Base-by-base conservation (phyloP, 2,113 vertebrate genomes). In the Brevimyrus niger region DNA sequence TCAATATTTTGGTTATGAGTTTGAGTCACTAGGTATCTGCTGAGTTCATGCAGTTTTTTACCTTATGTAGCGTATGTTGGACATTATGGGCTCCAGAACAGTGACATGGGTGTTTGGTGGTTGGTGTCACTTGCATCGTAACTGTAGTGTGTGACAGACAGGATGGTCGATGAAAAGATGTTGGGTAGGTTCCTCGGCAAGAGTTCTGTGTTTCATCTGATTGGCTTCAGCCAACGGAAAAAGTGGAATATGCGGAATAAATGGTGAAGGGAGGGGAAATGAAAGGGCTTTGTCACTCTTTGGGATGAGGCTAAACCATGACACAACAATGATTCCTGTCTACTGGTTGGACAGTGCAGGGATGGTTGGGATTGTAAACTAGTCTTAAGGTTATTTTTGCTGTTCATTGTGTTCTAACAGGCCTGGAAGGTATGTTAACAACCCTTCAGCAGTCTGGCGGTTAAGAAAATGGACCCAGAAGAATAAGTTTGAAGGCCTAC, bases 1-100 rank as follows among this genome's bases (percentile, higher is more conserved):
- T 87, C 85, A 31, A 87, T 87, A 87, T 53, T 35, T 27, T 53
- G 50, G 27, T 53, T 87, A 87, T 87, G 85, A 87, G n/a, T 53
- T 51, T 53, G n/a, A 53, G 42, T 53, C 48, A 31, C 85, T 53
- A 31, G 44, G 47, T 6, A 31, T 86, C n/a, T 86, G 85, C n/a
- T 50, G 23, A 27, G 3, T 31, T n/a, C 31, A 86, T 35, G 47
- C 10, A 10, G 23, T 35, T 53, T 35, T 27, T 50, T 51, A 86
- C 85, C 19, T 9, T 19, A 2, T 38, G 73, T 7, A 76, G 69
- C 1, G 6, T 19, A 42, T 80, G 73, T 7, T 85, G 82, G 9
- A 48, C n/a, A 1, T 48, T 80, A 85, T 46, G 73, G 13, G 35
- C 38, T 42, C 17, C 73, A 19, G 73, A 21, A 35, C 73, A 42